Evolutionary conservation across 2,888 invertebrate genomes (phyloP), one percentile per base, ranked within the genome.

Genomic region (Agapetus fuscipes): DNA sequence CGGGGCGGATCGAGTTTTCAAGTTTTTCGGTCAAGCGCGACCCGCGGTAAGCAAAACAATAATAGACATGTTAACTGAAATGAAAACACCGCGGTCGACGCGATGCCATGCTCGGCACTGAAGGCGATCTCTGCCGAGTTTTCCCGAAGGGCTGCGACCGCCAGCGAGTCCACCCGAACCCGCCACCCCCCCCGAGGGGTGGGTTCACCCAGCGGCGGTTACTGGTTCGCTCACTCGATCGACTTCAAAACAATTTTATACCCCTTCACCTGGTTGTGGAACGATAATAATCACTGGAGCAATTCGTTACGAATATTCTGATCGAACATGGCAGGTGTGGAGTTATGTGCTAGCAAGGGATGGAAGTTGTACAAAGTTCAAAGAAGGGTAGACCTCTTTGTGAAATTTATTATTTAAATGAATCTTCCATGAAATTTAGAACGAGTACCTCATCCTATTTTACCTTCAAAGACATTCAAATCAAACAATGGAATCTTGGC

Each of bases 61-160:
- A 46, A 46, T 37, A 46, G 39, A 46, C 43, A 43, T 39, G 42
- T 40, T n/a, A 46, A 46, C 43, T 43, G 36, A 46, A 46, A 46
- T 40, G 46, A 46, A 46, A 46, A 43, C 40, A 46, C 41, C 27
- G 36, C 40, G 37, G 34, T 26, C 34, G 37, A 31, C 28, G 37
- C 34, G 40, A 37, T 32, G 30, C 17, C 11, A 29, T 30, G 41
- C 29, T 41, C 37, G 34, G 29, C 24, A 36, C 14, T 26, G 24
- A n/a, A 26, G 25, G 17, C 39, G 36, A 25, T 29, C 34, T 17
- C 17, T 4, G 29, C 45, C 42, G 45, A 42, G 15, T 26, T 16
- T 5, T 7, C 30, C 29, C 45, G 45, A 34, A 42, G 29, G 30
- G 16, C n/a, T 11, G 33, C 41, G 45, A 45, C 15, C 15, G 10